A percentile compares a stretch with the other conserved stretches of the same genome.
These are phyloP conservation scores for Phacellophora camtschatica DNA, from an alignment of 30 jellyfish, hydroid and myxozoan species.

Conservation along the genomic window DNA sequence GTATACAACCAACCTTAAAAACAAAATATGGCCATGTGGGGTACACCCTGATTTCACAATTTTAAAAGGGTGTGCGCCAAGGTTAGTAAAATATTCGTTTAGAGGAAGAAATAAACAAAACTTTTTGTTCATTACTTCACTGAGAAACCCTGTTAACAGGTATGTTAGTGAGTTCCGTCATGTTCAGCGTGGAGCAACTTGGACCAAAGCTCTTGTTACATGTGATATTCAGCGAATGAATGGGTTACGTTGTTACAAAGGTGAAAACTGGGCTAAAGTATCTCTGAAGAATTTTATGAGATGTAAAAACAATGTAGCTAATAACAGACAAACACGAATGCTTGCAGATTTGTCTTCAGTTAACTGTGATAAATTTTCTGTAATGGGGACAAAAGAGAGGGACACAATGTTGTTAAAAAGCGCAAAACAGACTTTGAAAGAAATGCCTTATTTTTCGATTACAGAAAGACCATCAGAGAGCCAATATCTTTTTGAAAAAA, in stretches of 20 bases:
- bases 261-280: constrained; percentile 48
- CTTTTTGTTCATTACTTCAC: constrained; percentile 50
- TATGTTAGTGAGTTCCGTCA: constrained; percentile 90
- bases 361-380: constrained; percentile 32
- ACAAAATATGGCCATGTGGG: constrained; percentile 94
- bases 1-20: constrained; percentile 8
- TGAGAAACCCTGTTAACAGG: constrained; percentile 83
- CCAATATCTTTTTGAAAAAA: constrained; percentile 83
- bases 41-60: constrained; percentile 86
- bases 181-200: constrained; percentile 88
- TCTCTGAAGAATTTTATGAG: constrained; percentile 50
- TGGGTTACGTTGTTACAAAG: constrained; percentile 43
- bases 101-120: constrained; percentile 5
- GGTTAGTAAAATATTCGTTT: constrained; percentile 2
- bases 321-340: constrained; percentile 90
- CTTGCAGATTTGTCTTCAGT: constrained; percentile 63
- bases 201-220: constrained; percentile 58
- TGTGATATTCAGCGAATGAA: constrained; percentile 47
- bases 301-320: constrained; percentile 74
- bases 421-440: constrained; percentile 51
- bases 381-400: neutral
- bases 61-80: constrained; percentile 64
- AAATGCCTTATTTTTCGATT: constrained; percentile 69
- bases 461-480: constrained; percentile 78
- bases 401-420: constrained; percentile 32